Percentiles rank a stretch among this genome's conserved stretches.
These are phyloP conservation scores for Ctena decussata DNA, from an alignment of 2,888 invertebrate species.

Conservation along the genomic window DNA sequence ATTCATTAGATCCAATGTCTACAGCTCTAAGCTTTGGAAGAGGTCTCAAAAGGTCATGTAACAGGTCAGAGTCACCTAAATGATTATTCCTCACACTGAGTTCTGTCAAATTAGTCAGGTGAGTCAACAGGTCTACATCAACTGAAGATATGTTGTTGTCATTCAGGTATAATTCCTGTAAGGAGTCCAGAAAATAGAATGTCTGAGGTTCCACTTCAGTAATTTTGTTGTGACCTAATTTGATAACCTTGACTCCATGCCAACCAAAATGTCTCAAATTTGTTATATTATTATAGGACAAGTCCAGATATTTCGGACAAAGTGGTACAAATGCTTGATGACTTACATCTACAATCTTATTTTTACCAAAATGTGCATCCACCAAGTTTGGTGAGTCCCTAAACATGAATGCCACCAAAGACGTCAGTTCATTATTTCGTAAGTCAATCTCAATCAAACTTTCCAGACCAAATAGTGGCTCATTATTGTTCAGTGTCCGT, in stretches of 20 bases:
- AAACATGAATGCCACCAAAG: slow-evolving; percentile 74
- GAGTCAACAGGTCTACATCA: slow-evolving; percentile 69
- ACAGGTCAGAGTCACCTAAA: slow-evolving; percentile 46
- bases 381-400: slow-evolving; percentile 71
- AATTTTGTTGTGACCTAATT: slow-evolving; percentile 77
- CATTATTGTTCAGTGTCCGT: slow-evolving; percentile 34
- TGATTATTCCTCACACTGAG: slow-evolving; percentile 72
- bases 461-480: slow-evolving; percentile 57
- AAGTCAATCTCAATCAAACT: slow-evolving; percentile 53
- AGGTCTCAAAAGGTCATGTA: slow-evolving; percentile 61
- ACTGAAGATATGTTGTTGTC: slow-evolving; percentile 71
- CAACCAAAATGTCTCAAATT: slow-evolving; percentile 77
- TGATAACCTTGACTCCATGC: slow-evolving; percentile 68
- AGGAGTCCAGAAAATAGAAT: slow-evolving; percentile 74
- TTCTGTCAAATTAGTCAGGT: slow-evolving; percentile 68
- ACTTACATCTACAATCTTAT: slow-evolving; percentile 74
- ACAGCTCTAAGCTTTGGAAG: slow-evolving; percentile 64
- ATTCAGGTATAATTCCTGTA: slow-evolving; percentile 74
- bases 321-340: slow-evolving; percentile 77
- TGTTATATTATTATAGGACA: slow-evolving; percentile 78
- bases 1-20: slow-evolving; percentile 78
- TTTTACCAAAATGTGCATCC: slow-evolving; percentile 78
- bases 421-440: slow-evolving; percentile 72
- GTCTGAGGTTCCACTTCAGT: slow-evolving; percentile 68
- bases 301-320: slow-evolving; percentile 76